Evolutionary conservation across 2,888 invertebrate genomes (phyloP).

Genomic region (Busseola fusca): DNA sequence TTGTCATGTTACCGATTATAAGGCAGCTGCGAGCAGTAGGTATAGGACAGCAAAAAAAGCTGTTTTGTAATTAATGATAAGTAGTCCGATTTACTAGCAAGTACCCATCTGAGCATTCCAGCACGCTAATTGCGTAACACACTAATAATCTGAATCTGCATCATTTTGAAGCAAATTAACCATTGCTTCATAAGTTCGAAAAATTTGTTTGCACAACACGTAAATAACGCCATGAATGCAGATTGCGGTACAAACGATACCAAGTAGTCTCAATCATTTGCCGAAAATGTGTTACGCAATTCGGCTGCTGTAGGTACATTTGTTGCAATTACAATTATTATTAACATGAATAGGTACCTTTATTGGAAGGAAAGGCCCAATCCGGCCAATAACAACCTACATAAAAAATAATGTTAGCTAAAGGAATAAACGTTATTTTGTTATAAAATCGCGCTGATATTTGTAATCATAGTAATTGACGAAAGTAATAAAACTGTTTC

Average conservation of each 20-base stretch:
- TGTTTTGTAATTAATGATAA: conserved; percentile 1
- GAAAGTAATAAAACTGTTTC: not conserved
- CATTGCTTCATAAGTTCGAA: no score
- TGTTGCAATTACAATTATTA: conserved; percentile 1
- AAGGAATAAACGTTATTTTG: conserved; percentile 3
- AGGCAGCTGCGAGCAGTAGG: not conserved
- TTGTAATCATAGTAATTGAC: conserved; percentile 6
- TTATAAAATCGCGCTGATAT: not conserved
- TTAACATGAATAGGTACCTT: not conserved
- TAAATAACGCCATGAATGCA: no score
- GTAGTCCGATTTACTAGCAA: not conserved
- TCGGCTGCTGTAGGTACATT: no score
- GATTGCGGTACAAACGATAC: no score
- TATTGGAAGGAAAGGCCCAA: not conserved
- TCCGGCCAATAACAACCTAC: not conserved
- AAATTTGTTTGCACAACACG: no score
- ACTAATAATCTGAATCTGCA: no score
- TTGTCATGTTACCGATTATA: conserved; percentile 9
- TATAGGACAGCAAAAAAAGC: not conserved
- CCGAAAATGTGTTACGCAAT: no score
- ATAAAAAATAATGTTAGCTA: conserved; percentile 1
- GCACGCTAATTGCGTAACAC: no score
- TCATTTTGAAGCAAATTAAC: no score
- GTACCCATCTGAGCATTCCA: not conserved
- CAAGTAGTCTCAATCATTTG: no score